Conservation (phyloP, 2,113 vertebrate species). For the Leucopsar rothschildi region DNA sequence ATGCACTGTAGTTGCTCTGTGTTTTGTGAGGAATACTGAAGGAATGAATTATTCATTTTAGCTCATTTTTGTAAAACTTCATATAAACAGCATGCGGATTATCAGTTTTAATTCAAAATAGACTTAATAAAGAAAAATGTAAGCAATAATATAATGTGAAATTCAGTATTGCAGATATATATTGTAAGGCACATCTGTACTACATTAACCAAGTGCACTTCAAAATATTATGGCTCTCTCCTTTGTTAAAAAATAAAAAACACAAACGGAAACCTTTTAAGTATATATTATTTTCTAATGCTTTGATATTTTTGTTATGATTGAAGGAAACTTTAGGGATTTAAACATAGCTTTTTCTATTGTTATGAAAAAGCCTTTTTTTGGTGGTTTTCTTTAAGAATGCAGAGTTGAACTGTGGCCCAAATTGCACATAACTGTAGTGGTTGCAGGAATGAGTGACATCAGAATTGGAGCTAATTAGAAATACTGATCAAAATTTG, state of each 20-base stretch:
- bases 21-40: neutral
- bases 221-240: neutral
- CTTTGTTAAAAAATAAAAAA: neutral
- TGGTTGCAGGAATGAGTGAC: neutral
- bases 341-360: neutral
- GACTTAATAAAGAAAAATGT: neutral
- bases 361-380: neutral
- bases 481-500: neutral
- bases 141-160: neutral
- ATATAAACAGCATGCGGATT: neutral
- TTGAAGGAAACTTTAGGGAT: neutral
- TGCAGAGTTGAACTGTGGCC: neutral
- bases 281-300: neutral
- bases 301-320: neutral
- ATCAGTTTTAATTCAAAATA: neutral
- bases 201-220: neutral
- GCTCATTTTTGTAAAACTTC: neutral
- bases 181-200: neutral
- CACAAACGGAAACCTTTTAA: neutral
- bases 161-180: neutral
- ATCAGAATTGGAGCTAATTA: neutral
- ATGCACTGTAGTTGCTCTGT: neutral
- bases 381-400: neutral
- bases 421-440: neutral
- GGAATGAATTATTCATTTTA: neutral